Evolutionary conservation across 2,113 vertebrate species (phyloP).

Genomic region (Pholis gunnellus): DNA sequence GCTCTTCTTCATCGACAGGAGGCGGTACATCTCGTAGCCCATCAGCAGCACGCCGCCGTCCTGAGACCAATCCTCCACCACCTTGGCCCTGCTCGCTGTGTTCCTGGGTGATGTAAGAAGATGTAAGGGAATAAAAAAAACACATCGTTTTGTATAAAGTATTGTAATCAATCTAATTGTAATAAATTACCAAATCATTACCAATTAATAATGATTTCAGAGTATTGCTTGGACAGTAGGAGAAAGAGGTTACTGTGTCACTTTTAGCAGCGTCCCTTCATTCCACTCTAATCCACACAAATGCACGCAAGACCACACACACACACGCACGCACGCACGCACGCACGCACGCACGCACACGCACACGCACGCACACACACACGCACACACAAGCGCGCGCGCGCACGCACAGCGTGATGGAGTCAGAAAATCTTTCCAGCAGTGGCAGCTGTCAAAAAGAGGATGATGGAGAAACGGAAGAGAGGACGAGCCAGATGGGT

Average conservation of each 20-base stretch:
- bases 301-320: no score
- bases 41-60: conserved; percentile 95
- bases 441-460: conserved; percentile 36
- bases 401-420: neutral
- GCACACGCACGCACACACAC: neutral
- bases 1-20: conserved; percentile 97
- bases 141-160: neutral
- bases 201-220: neutral
- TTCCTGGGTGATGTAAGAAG: conserved; percentile 80
- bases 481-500: conserved; percentile 10
- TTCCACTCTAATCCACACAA: neutral
- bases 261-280: conserved; percentile 8
- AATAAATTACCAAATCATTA: neutral
- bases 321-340: neutral
- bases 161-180: neutral
- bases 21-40: conserved; percentile 98
- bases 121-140: neutral
- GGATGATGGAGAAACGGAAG: neutral
- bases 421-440: conserved; percentile 22
- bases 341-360: neutral
- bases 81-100: conserved; percentile 90
- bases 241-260: conserved; percentile 46
- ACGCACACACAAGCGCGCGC: neutral
- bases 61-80: conserved; percentile 91
- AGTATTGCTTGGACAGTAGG: neutral